Percentiles rank a stretch among this genome's conserved stretches.
These are phyloP conservation scores for Cotesia vestalis DNA, from an alignment of 1,140 invertebrate species.

Conservation along the genomic window DNA sequence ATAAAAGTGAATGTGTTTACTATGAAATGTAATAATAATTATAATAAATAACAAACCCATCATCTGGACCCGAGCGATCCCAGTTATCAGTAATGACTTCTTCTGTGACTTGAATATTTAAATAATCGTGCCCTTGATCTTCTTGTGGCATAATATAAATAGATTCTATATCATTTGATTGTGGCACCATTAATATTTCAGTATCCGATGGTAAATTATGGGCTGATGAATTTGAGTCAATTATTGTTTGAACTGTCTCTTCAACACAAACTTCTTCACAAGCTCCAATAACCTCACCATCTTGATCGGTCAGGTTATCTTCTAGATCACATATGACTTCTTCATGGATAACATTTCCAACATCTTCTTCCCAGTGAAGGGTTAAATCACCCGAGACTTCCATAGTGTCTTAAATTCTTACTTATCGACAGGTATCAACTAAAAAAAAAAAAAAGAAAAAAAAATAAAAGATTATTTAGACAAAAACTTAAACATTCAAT, in stretches of 20 bases:
- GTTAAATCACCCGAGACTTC: slow-evolving; percentile 62
- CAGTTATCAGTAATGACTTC: slow-evolving; percentile 82
- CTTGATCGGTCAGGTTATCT: slow-evolving; percentile 55
- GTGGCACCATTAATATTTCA: slow-evolving; percentile 60
- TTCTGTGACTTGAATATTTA: slow-evolving; percentile 75
- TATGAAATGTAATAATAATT: slow-evolving; percentile 18
- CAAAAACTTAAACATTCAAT: neutral
- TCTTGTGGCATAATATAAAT: slow-evolving; percentile 63
- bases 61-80: slow-evolving; percentile 75
- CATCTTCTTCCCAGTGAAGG: slow-evolving; percentile 68
- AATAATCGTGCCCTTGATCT: slow-evolving; percentile 65
- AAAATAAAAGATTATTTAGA: neutral
- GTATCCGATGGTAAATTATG: slow-evolving; percentile 41
- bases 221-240: slow-evolving; percentile 57
- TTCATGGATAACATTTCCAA: slow-evolving; percentile 69
- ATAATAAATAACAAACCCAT: slow-evolving; percentile 66
- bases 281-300: slow-evolving; percentile 61
- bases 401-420: slow-evolving; percentile 50
- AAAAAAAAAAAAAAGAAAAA: slow-evolving; percentile 35
- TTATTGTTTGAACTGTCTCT: slow-evolving; percentile 64
- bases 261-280: slow-evolving; percentile 66
- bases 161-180: slow-evolving; percentile 61
- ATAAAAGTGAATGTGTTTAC: slow-evolving; percentile 14
- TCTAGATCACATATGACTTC: slow-evolving; percentile 74
- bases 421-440: slow-evolving; percentile 56